Conservation (phyloP, 2,113 vertebrate species). For the Trematomus loennbergii region DNA sequence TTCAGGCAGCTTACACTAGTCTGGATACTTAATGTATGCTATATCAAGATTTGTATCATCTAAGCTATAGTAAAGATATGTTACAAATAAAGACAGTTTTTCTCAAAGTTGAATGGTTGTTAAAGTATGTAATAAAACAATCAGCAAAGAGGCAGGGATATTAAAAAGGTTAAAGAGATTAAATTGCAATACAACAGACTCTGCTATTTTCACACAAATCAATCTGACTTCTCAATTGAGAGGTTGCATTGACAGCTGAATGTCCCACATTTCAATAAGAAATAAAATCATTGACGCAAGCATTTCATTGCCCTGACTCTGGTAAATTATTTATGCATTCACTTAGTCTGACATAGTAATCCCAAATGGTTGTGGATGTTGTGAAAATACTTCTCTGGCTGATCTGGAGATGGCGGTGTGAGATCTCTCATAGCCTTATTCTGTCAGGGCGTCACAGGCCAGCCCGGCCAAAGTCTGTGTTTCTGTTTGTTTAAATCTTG, state of each 20-base stretch:
- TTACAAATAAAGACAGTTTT: constrained; percentile 39
- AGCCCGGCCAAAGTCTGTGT: constrained; percentile 59
- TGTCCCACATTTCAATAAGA: constrained; percentile 51
- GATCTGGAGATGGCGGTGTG: constrained; percentile 61
- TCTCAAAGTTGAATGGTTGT: constrained; percentile 7
- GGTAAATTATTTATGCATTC: constrained; percentile 28
- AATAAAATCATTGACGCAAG: constrained; percentile 62
- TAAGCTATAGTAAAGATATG: constrained; percentile 32
- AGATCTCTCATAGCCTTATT: constrained; percentile 52
- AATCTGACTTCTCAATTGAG: constrained; percentile 33
- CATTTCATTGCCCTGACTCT: constrained; percentile 30
- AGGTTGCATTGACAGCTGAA: constrained; percentile 45
- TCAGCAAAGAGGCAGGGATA: neutral
- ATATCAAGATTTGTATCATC: constrained; percentile 42
- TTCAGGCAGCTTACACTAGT: constrained; percentile 57
- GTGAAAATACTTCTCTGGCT: constrained; percentile 10
- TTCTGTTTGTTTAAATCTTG: constrained; percentile 82
- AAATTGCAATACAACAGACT: constrained; percentile 27
- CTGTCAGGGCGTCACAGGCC: constrained; percentile 21
- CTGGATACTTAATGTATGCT: constrained; percentile 45
- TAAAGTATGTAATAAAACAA: constrained; percentile 19
- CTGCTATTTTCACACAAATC: constrained; percentile 37
- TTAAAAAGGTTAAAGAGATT: constrained; percentile 10
- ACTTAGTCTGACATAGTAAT: neutral
- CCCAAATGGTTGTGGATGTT: constrained; percentile 8